phyloP scores from a whole-genome alignment of 2,797 vertebrate genomes.

The Chiloscyllium punctatum region DNA sequence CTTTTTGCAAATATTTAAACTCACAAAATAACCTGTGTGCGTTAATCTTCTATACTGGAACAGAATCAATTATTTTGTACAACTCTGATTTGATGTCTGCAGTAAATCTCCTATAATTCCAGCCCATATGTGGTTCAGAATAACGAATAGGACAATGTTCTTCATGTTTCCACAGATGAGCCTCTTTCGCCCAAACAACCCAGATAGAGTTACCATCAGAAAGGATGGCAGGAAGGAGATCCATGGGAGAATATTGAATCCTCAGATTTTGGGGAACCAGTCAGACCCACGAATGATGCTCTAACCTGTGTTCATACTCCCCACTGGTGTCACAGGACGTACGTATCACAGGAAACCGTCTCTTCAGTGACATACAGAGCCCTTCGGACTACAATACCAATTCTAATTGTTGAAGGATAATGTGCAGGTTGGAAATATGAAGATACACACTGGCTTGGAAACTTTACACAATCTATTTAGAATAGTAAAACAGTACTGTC shows the following conservation, averaged over 20 bases:
- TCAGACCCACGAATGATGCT: neutral
- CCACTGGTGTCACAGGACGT: neutral
- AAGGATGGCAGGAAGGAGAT: neutral
- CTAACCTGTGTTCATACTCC: neutral
- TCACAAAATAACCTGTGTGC: neutral
- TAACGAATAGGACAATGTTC: neutral
- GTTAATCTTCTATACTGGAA: neutral
- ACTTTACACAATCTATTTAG: neutral
- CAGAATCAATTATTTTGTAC: neutral
- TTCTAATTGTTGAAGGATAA: neutral
- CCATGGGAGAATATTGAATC: neutral
- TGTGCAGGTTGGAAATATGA: neutral
- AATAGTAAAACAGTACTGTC: neutral
- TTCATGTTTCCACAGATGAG: conserved; percentile 19
- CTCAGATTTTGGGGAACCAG: neutral
- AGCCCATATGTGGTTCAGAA: neutral
- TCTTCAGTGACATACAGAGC: neutral
- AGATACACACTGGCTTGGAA: neutral
- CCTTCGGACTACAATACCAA: neutral
- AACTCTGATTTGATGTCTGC: neutral
- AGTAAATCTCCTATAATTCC: neutral
- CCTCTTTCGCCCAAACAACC: neutral
- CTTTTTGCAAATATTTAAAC: neutral
- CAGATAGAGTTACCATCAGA: neutral
- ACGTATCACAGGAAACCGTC: neutral